phyloP scores from a whole-genome alignment of 2,888 invertebrate species.

The Tiphia femorata region DNA sequence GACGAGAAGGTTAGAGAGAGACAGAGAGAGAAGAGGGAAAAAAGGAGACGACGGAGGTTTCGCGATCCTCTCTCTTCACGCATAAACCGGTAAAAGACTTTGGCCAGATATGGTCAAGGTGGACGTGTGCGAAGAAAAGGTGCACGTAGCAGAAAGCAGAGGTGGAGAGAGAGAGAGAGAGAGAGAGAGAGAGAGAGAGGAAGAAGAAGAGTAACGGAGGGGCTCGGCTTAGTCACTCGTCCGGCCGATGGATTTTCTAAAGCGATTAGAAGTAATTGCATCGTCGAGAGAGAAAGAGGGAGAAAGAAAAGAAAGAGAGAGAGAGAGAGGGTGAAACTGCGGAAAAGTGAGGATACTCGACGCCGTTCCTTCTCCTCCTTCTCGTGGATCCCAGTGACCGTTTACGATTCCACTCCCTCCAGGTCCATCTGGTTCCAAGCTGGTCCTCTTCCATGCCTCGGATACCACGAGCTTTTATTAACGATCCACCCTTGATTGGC shows the following conservation, averaged over 20 bases:
- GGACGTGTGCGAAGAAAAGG: slow-evolving; percentile 44
- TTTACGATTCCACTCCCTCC: neutral
- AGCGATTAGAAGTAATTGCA: slow-evolving; percentile 46
- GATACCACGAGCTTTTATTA: neutral
- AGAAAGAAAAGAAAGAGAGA: neutral
- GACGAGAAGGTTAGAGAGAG: no score
- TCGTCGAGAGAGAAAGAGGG: slow-evolving; percentile 6
- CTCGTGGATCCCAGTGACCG: neutral
- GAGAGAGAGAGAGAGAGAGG: no score
- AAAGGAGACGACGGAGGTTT: neutral
- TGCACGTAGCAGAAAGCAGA: slow-evolving; percentile 17
- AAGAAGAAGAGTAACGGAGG: no score
- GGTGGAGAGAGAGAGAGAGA: no score
- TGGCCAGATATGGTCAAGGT: slow-evolving; percentile 62
- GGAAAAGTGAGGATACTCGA: neutral
- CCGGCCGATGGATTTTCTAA: slow-evolving; percentile 36
- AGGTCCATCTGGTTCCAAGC: neutral
- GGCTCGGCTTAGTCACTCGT: slow-evolving; percentile 29
- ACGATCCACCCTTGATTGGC: neutral
- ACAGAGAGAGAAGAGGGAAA: neutral
- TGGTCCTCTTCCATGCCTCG: neutral
- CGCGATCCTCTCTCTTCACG: neutral
- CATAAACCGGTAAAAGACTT: slow-evolving; percentile 55
- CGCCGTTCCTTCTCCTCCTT: neutral
- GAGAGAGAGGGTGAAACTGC: neutral